Percentiles rank a stretch among this genome's conserved stretches.
Evolutionary conservation across 2,888 invertebrate genomes (phyloP).

Genomic region (Meloe dianella): DNA sequence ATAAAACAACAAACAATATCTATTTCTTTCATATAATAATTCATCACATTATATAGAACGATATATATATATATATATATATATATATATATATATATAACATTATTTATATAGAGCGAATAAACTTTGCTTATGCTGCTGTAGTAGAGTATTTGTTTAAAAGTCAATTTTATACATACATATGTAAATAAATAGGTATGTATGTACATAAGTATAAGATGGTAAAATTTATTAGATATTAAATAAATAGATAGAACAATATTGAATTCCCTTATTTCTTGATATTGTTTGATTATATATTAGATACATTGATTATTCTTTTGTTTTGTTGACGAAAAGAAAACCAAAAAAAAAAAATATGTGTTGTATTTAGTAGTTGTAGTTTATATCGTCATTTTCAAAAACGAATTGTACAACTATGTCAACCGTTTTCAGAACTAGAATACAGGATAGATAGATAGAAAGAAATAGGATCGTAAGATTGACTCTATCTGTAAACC

Average conservation of each 20-base stretch:
- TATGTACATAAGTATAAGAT: neutral
- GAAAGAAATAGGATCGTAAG: slow-evolving; percentile 27
- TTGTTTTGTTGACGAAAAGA: slow-evolving; percentile 11
- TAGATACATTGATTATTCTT: slow-evolving; percentile 7
- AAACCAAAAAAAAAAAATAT: slow-evolving; percentile 10
- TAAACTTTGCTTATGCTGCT: slow-evolving; percentile 28
- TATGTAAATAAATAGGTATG: too few species aligned
- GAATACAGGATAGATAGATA: too few species aligned
- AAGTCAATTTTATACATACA: neutral
- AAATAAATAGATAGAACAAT: neutral
- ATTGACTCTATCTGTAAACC: slow-evolving; percentile 33
- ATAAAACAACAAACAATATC: slow-evolving; percentile 49
- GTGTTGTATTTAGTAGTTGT: too few species aligned
- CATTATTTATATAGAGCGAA: slow-evolving; percentile 42
- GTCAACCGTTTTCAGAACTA: slow-evolving; percentile 27
- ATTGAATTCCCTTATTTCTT: neutral
- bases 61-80: too few species aligned
- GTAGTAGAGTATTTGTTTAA: neutral
- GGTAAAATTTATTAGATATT: slow-evolving; percentile 9
- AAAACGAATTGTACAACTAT: slow-evolving; percentile 20
- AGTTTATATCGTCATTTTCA: neutral
- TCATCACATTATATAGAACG: slow-evolving; percentile 43
- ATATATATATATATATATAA: slow-evolving; percentile 43
- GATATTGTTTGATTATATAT: neutral
- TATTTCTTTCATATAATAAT: slow-evolving; percentile 39